Evolutionary conservation across 2,888 invertebrate species (phyloP).

Genomic region (Pinctada fucata): DNA sequence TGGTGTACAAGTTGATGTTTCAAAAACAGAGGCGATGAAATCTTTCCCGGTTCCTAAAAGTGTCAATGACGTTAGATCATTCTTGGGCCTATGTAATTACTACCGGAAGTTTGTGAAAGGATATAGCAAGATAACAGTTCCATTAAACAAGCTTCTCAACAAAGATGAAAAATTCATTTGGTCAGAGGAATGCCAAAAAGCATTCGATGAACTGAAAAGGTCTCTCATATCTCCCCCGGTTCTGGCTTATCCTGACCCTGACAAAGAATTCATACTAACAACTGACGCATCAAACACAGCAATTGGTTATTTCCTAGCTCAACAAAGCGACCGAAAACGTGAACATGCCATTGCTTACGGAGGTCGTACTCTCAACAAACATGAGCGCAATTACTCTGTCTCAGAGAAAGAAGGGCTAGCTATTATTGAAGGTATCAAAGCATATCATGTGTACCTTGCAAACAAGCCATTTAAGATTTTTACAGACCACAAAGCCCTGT

Average conservation of each 20-base stretch:
- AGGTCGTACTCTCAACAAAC: constrained; percentile 35
- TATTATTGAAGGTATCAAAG: too few relatives aligned
- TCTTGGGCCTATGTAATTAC: constrained; percentile 30
- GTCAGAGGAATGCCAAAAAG: constrained; percentile 21
- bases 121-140: constrained; percentile 29
- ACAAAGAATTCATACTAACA: constrained; percentile 44
- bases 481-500: constrained; percentile 46
- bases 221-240: constrained; percentile 47
- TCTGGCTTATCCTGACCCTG: constrained; percentile 46
- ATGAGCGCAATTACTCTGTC: constrained; percentile 40
- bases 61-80: constrained; percentile 42
- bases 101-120: constrained; percentile 28
- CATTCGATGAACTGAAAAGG: constrained; percentile 57
- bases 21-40: constrained; percentile 42
- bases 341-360: constrained; percentile 47
- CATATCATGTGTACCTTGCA: constrained; percentile 44
- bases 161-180: constrained; percentile 28
- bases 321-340: constrained; percentile 32
- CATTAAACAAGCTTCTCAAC: constrained; percentile 15
- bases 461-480: constrained; percentile 32
- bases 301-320: constrained; percentile 46
- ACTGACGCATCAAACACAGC: constrained; percentile 48
- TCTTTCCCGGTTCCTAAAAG: constrained; percentile 43
- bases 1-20: constrained; percentile 41
- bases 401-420: constrained; percentile 40